These are phyloP conservation scores for Gila robusta DNA, from an alignment of 2,797 vertebrate species.

Conservation along the genomic window DNA sequence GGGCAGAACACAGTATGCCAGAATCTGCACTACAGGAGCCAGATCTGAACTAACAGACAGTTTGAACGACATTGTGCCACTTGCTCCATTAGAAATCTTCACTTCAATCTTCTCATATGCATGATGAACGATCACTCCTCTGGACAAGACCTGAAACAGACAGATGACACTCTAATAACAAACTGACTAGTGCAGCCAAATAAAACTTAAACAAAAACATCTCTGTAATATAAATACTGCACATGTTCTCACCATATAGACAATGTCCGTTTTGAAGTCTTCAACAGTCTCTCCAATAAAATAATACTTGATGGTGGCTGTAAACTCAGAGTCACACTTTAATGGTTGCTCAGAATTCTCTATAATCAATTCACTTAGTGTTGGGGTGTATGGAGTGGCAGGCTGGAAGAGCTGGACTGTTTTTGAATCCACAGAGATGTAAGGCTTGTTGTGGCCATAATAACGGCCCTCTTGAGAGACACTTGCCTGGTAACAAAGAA, in stretches of 20 bases:
- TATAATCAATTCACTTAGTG: conserved; percentile 68
- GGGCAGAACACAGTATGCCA: conserved; percentile 66
- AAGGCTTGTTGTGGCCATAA: fast-evolving
- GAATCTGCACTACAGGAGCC: neutral
- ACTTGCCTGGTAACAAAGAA: conserved; percentile 56
- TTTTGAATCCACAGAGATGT: neutral
- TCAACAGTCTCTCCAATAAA: conserved; percentile 65
- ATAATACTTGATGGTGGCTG: conserved; percentile 68
- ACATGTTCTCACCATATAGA: conserved; percentile 73
- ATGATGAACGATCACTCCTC: conserved; percentile 56
- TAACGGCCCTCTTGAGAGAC: fast-evolving
- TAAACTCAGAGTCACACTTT: conserved; percentile 62
- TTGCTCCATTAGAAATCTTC: neutral
- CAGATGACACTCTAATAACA: neutral
- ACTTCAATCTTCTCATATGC: conserved; percentile 54
- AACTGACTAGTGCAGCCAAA: neutral
- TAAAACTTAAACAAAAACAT: neutral
- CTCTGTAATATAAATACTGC: neutral
- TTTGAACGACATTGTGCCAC: conserved; percentile 62
- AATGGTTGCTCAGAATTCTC: conserved; percentile 56
- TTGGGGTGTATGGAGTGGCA: conserved; percentile 57
- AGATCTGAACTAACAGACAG: conserved; percentile 44
- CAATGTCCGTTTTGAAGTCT: conserved; percentile 60
- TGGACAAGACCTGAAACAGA: conserved; percentile 51
- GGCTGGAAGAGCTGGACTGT: neutral